Percentiles rank a stretch among this genome's conserved stretches.
Conservation (phyloP, 2,113 vertebrate species). For the Pica pica region DNA sequence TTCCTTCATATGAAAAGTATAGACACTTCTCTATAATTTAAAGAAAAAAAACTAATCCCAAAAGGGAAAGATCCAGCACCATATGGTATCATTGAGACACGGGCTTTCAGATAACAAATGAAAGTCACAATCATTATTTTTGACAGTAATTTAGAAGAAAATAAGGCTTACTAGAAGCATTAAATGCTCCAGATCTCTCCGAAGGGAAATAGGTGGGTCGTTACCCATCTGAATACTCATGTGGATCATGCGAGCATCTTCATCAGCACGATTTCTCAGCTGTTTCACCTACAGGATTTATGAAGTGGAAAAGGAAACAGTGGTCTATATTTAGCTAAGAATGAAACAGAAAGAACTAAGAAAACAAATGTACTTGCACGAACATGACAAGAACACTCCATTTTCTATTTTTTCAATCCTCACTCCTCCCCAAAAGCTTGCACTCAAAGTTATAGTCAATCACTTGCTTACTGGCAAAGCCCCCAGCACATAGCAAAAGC, state of each 20-base stretch:
- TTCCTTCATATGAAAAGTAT: neutral
- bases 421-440: fast-evolving
- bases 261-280: constrained; percentile 92
- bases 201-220: constrained; percentile 85
- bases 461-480: neutral
- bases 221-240: constrained; percentile 96
- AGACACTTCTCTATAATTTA: neutral
- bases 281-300: constrained; percentile 87
- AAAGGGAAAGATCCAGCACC: neutral
- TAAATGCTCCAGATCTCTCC: constrained; percentile 91
- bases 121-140: neutral
- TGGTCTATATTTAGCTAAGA: neutral
- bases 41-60: neutral
- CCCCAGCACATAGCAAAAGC: neutral
- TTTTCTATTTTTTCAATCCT: neutral
- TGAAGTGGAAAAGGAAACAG: neutral
- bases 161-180: constrained; percentile 85
- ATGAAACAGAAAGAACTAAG: neutral
- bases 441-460: neutral
- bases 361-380: neutral
- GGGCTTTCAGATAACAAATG: neutral
- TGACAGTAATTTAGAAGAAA: neutral
- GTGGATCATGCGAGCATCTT: constrained; percentile 93
- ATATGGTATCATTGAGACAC: neutral
- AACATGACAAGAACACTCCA: neutral